Percentiles rank a stretch among this genome's conserved stretches.
Evolutionary conservation across 2,113 vertebrate species (phyloP).

Genomic region (Scortum barcoo): DNA sequence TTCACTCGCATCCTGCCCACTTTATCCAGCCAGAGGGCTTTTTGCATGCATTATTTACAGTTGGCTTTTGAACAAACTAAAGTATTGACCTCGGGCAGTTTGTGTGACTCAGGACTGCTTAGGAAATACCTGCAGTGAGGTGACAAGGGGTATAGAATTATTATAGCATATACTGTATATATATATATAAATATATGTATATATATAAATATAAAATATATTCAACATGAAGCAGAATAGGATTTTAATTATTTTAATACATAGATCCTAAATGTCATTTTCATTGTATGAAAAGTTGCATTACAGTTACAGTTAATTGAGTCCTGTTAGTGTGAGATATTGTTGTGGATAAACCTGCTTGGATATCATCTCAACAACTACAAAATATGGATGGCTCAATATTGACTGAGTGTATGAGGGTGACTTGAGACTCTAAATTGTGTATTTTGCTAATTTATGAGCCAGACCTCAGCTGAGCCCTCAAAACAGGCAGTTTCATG

Average conservation of each 20-base stretch:
- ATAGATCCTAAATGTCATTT: background rate
- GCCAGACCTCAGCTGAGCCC: too few relatives aligned
- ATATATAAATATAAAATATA: too few relatives aligned
- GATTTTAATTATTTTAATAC: background rate
- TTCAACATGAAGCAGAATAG: background rate
- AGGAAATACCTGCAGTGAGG: slow-evolving; percentile 33
- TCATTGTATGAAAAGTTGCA: background rate
- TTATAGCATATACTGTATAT: too few relatives aligned
- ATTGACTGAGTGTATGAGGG: background rate
- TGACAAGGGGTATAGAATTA: background rate
- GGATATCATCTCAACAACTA: background rate
- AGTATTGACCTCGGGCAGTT: slow-evolving; percentile 43
- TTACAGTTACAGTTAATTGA: background rate
- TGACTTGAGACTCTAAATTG: background rate
- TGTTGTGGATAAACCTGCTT: background rate
- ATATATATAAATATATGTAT: too few relatives aligned
- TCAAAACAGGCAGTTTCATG: too few relatives aligned
- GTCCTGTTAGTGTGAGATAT: background rate
- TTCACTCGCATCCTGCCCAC: slow-evolving; percentile 25
- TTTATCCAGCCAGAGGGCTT: slow-evolving; percentile 30
- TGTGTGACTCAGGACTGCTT: slow-evolving; percentile 37
- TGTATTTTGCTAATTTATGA: background rate
- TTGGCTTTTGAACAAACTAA: slow-evolving; percentile 32
- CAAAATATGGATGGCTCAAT: background rate
- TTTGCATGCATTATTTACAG: slow-evolving; percentile 77